A percentile compares a stretch with the other conserved stretches of the same genome.
Conservation (phyloP, 2,797 vertebrate genomes). For the Tolypeutes matacus region DNA sequence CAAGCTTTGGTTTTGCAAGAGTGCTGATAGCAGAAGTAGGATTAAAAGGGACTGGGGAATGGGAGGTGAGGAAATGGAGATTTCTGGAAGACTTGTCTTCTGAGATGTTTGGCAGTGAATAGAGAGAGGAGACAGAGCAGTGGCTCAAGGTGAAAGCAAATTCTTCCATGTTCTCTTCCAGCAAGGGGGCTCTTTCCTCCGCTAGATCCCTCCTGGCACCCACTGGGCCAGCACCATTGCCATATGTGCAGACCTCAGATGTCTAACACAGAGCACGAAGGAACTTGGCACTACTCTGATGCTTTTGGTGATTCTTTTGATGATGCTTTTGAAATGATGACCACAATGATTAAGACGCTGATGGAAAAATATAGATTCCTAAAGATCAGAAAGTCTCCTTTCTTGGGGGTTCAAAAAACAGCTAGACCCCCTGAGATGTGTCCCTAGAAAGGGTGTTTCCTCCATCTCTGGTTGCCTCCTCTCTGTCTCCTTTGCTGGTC, state of each 20-base stretch:
- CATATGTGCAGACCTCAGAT: not conserved
- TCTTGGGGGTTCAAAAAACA: not conserved
- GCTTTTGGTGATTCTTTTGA: not conserved
- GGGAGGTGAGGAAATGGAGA: not conserved
- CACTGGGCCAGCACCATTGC: not conserved
- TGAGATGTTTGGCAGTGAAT: not conserved
- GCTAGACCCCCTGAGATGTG: not conserved
- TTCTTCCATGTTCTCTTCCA: not conserved
- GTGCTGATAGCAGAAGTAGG: not conserved
- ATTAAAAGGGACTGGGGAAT: accelerated
- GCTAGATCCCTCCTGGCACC: not conserved
- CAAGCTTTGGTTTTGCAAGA: not conserved
- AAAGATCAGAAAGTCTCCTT: not conserved
- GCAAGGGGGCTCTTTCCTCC: not conserved
- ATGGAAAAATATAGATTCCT: not conserved
- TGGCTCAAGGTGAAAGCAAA: not conserved
- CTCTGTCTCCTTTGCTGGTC: not conserved
- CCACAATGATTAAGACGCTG: not conserved
- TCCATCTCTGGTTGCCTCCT: not conserved
- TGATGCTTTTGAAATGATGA: too few species aligned
- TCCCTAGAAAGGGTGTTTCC: too few species aligned
- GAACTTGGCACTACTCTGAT: too few species aligned
- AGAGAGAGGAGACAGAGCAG: not conserved
- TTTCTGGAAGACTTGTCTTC: not conserved
- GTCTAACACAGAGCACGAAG: not conserved